Conservation (phyloP, 2,113 vertebrate species). For the Corythoichthys intestinalis region DNA sequence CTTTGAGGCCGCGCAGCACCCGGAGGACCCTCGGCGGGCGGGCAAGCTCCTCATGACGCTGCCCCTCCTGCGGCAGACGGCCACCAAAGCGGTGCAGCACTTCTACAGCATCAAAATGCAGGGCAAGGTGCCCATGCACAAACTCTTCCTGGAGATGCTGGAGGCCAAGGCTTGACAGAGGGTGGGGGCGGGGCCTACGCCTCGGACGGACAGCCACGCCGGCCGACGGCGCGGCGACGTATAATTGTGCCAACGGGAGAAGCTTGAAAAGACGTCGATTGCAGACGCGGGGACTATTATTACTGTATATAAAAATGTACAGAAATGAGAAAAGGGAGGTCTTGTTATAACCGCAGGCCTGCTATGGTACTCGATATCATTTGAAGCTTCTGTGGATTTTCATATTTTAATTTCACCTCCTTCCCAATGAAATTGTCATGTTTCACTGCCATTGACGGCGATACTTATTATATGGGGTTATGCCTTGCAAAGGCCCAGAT, state of each 20-base stretch:
- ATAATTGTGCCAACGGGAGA: slow-evolving; percentile 45
- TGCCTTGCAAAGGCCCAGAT: too few species aligned
- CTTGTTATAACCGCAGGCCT: slow-evolving; percentile 60
- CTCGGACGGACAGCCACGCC: slow-evolving; percentile 51
- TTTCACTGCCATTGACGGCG: too few species aligned
- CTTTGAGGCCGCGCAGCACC: slow-evolving; percentile 82
- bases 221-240: slow-evolving; percentile 10
- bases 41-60: slow-evolving; percentile 93
- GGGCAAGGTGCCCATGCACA: slow-evolving; percentile 95
- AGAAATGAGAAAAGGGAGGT: slow-evolving; percentile 61
- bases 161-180: slow-evolving; percentile 88
- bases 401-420: slow-evolving; percentile 13
- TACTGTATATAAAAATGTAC: slow-evolving; percentile 68
- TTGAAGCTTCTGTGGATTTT: slow-evolving; percentile 62
- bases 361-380: slow-evolving; percentile 45
- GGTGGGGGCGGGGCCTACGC: slow-evolving; percentile 1
- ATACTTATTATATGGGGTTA: too few species aligned
- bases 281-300: slow-evolving; percentile 35
- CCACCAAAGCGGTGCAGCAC: slow-evolving; percentile 87
- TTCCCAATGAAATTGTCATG: too few species aligned
- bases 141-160: slow-evolving; percentile 96
- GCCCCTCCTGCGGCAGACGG: slow-evolving; percentile 88
- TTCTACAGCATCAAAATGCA: slow-evolving; percentile 92
- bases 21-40: slow-evolving; percentile 84
- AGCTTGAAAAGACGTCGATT: slow-evolving; percentile 33